Base-by-base conservation (phyloP, 1,140 invertebrate genomes). In the Nasonia vitripennis region DNA sequence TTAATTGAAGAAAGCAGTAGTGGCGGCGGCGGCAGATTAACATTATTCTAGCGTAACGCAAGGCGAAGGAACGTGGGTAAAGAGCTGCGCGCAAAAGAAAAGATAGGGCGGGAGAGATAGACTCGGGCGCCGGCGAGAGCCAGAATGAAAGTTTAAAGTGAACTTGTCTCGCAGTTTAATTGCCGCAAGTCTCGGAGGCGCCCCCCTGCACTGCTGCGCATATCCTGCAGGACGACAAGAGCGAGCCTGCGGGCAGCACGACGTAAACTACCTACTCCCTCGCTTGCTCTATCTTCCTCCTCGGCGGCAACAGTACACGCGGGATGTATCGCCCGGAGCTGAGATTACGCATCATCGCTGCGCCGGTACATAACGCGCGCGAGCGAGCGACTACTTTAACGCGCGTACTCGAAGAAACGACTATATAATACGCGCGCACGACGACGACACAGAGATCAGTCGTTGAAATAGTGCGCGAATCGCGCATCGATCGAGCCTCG, bases 351-450 rank as follows among this genome's bases (percentile, higher is more conserved):
- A 37, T 37, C 41, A 37, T 75, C 41, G 31, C 37, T 41, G 12
- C 20, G 27, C 1, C 27, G 27, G 34, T 37, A 34, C 9, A 31
- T 20, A 73, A 4, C 9, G 23, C 71, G 31, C 9, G 73, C 31
- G 37, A 10, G 73, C 31, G 73, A 14, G 34, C 34, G 34, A 37
- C 31, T 41, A 48, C 37, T 41, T 37, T 41, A 34, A 34, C 74
- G 74, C 74, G 81, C 83, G 27, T 27, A 86, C 87, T 87, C 79
- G 80, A 78, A 87, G 88, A 83, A 84, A 80, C 81, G 73, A 37
- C 5, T 37, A 37, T 45, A 45, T 45, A 45, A 45, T 45, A 7
- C 6, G 9, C 10, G 0, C 27, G 27, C 27, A 27, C 27, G 27
- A 27, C 27, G 41, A 45, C 37, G 34, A 37, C 34, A 37, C 34